Percentiles rank a stretch among this genome's conserved stretches.
phyloP scores from a whole-genome alignment of 2,113 vertebrate species.

The Erinaceus europaeus region DNA sequence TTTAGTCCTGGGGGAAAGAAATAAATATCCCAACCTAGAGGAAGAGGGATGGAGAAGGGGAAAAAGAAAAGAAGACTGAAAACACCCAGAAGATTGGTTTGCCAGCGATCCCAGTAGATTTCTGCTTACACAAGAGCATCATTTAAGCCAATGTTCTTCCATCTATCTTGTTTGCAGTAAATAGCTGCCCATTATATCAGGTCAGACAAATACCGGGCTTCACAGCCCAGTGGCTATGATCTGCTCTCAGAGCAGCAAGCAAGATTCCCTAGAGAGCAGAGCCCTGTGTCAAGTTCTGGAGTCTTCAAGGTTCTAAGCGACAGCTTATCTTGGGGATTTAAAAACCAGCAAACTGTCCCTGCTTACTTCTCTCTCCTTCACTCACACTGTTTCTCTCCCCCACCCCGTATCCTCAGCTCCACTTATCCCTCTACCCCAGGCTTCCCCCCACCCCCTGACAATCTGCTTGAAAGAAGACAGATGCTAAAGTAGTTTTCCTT shows the following conservation, averaged over 20 bases:
- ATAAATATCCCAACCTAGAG: constrained; percentile 72
- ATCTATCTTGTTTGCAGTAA: constrained; percentile 92
- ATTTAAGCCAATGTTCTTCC: constrained; percentile 88
- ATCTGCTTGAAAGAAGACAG: constrained; percentile 86
- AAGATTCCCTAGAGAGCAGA: constrained; percentile 69
- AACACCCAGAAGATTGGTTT: constrained; percentile 73
- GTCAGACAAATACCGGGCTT: constrained; percentile 83
- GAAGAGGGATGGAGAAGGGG: neutral
- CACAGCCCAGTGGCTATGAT: constrained; percentile 81
- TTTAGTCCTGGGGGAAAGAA: constrained; percentile 79
- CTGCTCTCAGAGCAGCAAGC: constrained; percentile 70
- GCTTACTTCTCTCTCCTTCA: constrained; percentile 62
- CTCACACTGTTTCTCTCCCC: constrained; percentile 56
- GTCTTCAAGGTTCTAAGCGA: constrained; percentile 83
- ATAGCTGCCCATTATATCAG: constrained; percentile 90
- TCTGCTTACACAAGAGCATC: constrained; percentile 85
- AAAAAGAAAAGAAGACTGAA: neutral
- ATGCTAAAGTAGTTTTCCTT: constrained; percentile 85
- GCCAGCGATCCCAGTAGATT: constrained; percentile 76
- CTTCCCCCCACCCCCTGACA: constrained; percentile 78
- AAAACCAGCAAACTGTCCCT: constrained; percentile 77
- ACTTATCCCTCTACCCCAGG: neutral
- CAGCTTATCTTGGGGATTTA: constrained; percentile 83
- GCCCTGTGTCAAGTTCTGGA: constrained; percentile 79
- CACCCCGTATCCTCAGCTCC: neutral